These are phyloP conservation scores for Rapana venosa DNA, from an alignment of 2,888 invertebrate species.

Conservation along the genomic window DNA sequence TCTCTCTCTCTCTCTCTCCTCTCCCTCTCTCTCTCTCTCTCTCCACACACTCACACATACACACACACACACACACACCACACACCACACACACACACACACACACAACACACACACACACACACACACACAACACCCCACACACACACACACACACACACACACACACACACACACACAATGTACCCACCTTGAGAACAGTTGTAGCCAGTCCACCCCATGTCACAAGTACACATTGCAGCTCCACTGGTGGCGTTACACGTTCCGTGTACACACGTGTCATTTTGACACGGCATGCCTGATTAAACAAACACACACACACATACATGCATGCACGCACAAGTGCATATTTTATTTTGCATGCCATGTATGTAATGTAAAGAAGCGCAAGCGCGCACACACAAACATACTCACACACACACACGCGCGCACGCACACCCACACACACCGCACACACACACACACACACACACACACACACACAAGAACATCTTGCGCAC, in stretches of 20 bases:
- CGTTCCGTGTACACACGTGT: neutral
- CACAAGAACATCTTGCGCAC: no score
- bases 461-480: no score
- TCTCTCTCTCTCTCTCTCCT: neutral
- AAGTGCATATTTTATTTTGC: neutral
- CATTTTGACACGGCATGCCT: neutral
- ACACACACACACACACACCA: neutral
- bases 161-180: neutral
- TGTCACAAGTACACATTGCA: neutral
- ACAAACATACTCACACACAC: no score
- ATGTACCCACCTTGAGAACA: conserved; percentile 2
- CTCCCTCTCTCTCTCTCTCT: no score
- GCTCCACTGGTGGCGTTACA: neutral
- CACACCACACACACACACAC: neutral
- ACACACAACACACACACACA: no score
- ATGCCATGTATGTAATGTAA: neutral
- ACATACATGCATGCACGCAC: neutral
- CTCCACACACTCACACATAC: no score
- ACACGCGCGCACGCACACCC: no score
- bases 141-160: no score
- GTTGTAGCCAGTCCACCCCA: neutral
- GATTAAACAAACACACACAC: neutral
- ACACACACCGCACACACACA: no score
- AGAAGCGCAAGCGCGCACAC: no score
- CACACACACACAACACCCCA: no score